These are phyloP conservation scores for honey bee (Apis mellifera) DNA, from an alignment of 1,140 invertebrate genomes.

Conservation along the genomic window DNA sequence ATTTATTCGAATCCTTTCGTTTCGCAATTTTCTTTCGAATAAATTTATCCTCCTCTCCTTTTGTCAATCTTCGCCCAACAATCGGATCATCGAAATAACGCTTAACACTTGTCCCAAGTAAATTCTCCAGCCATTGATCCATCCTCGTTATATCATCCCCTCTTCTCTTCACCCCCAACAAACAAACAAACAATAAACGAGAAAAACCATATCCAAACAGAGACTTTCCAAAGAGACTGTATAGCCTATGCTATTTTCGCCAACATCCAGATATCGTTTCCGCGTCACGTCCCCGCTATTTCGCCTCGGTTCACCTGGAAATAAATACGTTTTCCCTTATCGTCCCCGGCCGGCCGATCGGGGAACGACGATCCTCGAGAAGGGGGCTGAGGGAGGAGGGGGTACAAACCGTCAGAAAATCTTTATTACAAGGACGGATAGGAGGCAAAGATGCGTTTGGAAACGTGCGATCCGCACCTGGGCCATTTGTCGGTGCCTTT, in stretches of 20 bases:
- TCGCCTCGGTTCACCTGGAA: constrained; percentile 77
- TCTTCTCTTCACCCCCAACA: not conserved
- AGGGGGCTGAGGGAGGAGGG: too few species aligned
- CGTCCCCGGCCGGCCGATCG: constrained; percentile 60
- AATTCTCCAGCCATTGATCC: too few species aligned
- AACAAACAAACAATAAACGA: not conserved
- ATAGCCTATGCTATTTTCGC: constrained; percentile 72
- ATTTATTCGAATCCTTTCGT: too few species aligned
- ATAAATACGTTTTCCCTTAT: constrained; percentile 74
- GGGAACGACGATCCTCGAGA: constrained; percentile 48
- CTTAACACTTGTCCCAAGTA: too few species aligned
- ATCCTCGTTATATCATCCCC: too few species aligned
- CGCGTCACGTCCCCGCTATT: constrained; percentile 78
- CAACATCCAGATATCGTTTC: constrained; percentile 75
- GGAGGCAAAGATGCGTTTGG: too few species aligned
- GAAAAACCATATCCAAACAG: too few species aligned
- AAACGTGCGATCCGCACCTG: not conserved
- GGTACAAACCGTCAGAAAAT: constrained; percentile 16
- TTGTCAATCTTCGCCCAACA: too few species aligned
- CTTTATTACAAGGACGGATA: not conserved
- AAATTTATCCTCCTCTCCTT: too few species aligned
- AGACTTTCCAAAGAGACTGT: constrained; percentile 66
- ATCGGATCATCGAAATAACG: too few species aligned
- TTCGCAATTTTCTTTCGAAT: too few species aligned
- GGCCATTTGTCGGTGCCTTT: not conserved